These are phyloP conservation scores for Corythornis cristatus DNA, from an alignment of 2,113 vertebrate genomes.

Conservation along the genomic window DNA sequence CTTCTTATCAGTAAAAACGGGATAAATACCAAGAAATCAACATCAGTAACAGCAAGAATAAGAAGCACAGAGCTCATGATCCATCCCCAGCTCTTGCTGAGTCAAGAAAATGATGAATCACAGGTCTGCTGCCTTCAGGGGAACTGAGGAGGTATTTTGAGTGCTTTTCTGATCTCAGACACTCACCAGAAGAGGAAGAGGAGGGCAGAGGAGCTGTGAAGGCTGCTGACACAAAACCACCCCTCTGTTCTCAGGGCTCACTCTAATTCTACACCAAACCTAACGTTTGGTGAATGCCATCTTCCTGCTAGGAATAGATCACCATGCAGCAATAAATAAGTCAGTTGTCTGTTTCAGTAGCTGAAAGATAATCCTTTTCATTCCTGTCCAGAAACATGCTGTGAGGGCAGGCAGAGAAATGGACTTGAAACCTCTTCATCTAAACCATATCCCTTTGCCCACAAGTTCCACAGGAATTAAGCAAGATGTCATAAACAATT, in stretches of 20 bases:
- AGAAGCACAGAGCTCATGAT: background rate
- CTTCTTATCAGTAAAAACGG: background rate
- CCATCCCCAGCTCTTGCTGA: background rate
- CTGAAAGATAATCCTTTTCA: background rate
- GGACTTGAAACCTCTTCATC: background rate
- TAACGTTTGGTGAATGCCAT: background rate
- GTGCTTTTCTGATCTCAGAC: background rate
- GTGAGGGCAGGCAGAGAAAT: background rate
- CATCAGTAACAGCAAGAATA: too few relatives aligned
- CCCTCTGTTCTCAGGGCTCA: background rate
- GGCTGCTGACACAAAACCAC: background rate
- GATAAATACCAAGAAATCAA: too few relatives aligned
- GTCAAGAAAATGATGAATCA: background rate
- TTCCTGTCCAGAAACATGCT: background rate
- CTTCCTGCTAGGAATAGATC: background rate
- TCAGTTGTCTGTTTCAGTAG: background rate
- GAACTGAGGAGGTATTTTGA: background rate
- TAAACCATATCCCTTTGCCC: background rate
- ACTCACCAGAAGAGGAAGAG: background rate
- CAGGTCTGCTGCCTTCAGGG: background rate
- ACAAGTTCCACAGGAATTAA: background rate
- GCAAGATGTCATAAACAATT: background rate
- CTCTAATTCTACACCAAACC: background rate
- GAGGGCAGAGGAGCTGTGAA: background rate
- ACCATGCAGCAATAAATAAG: background rate